Evolutionary conservation across 1,140 invertebrate genomes (phyloP).

Genomic region (Lucilia cuprina): DNA sequence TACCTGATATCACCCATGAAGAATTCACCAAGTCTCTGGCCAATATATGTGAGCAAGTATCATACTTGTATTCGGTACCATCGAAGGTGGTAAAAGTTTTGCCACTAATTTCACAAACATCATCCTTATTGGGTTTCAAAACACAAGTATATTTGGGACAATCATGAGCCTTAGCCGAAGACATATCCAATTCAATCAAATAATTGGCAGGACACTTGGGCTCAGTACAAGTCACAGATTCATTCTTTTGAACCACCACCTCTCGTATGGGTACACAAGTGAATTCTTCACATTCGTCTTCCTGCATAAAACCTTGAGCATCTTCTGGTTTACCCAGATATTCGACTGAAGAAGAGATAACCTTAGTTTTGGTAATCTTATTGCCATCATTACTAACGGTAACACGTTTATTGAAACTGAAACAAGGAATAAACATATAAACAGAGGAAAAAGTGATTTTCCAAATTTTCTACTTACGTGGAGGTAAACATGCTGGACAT

Average conservation of each 20-base stretch:
- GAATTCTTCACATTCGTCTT: constrained; percentile 58
- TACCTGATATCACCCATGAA: constrained; percentile 73
- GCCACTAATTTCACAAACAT: constrained; percentile 76
- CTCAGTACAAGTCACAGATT: constrained; percentile 64
- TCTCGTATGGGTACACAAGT: constrained; percentile 56
- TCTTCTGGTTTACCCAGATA: constrained; percentile 50
- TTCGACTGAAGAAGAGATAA: constrained; percentile 50
- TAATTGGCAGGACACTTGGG: constrained; percentile 68
- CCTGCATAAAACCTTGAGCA: constrained; percentile 44
- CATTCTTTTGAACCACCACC: constrained; percentile 49
- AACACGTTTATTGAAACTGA: constrained; percentile 49
- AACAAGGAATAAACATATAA: background rate
- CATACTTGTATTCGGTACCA: constrained; percentile 76
- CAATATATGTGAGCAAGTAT: constrained; percentile 80
- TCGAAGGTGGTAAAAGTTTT: constrained; percentile 82
- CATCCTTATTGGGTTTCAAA: constrained; percentile 68
- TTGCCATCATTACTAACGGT: constrained; percentile 50
- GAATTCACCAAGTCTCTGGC: constrained; percentile 71
- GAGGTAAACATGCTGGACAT: constrained; percentile 58
- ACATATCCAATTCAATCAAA: constrained; percentile 62
- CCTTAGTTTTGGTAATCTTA: constrained; percentile 56
- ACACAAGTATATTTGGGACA: constrained; percentile 68
- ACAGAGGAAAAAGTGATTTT: too few species aligned
- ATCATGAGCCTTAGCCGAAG: constrained; percentile 54
- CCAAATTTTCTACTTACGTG: too few species aligned